A percentile compares a stretch with the other conserved stretches of the same genome.
phyloP scores from a whole-genome alignment of 2,113 vertebrate genomes.

The Sinocyclocheilus anshuiensis region DNA sequence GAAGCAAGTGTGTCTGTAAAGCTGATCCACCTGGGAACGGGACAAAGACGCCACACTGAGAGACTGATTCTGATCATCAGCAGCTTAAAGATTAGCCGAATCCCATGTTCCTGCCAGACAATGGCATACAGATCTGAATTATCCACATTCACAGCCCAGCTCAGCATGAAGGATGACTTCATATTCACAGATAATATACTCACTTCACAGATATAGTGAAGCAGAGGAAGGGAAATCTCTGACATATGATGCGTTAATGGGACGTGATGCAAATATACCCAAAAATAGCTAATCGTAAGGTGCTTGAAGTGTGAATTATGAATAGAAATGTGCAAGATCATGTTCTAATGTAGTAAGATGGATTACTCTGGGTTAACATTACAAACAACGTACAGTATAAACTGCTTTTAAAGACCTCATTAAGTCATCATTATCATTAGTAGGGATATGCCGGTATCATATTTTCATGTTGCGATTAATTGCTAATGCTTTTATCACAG shows the following conservation, averaged over 20 bases:
- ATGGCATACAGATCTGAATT: neutral
- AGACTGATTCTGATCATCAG: conserved; percentile 18
- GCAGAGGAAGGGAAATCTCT: neutral
- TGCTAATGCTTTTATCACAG: too few species aligned
- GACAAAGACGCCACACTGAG: neutral
- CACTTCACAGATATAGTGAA: neutral
- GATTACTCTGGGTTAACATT: neutral
- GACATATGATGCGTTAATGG: neutral
- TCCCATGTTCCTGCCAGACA: conserved; percentile 17
- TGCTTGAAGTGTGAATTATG: neutral
- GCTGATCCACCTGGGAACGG: neutral
- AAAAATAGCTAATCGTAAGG: neutral
- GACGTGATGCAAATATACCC: neutral
- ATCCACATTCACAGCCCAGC: neutral
- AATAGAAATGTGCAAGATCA: neutral
- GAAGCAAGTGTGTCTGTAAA: neutral
- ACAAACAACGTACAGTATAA: neutral
- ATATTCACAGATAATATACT: conserved; percentile 22
- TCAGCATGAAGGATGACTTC: neutral
- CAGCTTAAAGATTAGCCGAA: conserved; percentile 19
- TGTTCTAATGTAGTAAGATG: neutral
- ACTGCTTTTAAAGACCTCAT: neutral
- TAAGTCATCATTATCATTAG: neutral
- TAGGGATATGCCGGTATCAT: too few species aligned
- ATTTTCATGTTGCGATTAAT: too few species aligned